Evolutionary conservation across 92 coral and sea anemone genomes (phyloP), one percentile per base, ranked within the genome.

Genomic region (Heteractis magnifica): DNA sequence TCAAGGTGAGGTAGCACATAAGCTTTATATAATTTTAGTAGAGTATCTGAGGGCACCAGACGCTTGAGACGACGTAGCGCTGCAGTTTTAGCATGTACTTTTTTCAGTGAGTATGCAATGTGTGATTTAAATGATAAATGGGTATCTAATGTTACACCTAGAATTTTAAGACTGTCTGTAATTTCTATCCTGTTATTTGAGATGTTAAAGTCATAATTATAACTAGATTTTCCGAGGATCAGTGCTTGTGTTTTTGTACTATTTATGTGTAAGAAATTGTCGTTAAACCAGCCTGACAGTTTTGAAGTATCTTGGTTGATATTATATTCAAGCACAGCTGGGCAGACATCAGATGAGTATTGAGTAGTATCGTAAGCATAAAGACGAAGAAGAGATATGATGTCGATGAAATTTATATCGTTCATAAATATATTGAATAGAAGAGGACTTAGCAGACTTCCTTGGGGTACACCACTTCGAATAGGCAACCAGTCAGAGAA

Each of bases 361-460:
- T 77, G 64, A 44, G 86, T 87, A 77, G 86, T 87, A 70, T 87
- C 90, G 77, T 87, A 78, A 26, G 90, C 86, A 19, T 76, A 82
- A 41, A 76, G 68, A 48, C 84, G 89, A 5, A 79, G 58, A 20
- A 84, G 79, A 23, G 85, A 78, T 23, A 5, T 78, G 44, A 76
- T 23, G 41, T 58, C 87, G 65, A 76, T 16, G 48, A 19, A 5
- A 49, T 75, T 75, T 5, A 75, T 48, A 49, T 75, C 79, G 18
- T 75, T 75, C 52, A 75, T 48, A 18, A 81, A 81, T 16, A 81
- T 70, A 53, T 71, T 86, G 58, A 86, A 81, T 60, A 53, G 58
- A 53, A 53, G 58, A 53, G 58, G 58, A 53, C 58, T 53, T 53
- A 53, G 11, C 58, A 53, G 58, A 53, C 58, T 53, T 53, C 58